phyloP scores from a whole-genome alignment of 2,113 vertebrate genomes.

The Brachypteracias leptosomus region DNA sequence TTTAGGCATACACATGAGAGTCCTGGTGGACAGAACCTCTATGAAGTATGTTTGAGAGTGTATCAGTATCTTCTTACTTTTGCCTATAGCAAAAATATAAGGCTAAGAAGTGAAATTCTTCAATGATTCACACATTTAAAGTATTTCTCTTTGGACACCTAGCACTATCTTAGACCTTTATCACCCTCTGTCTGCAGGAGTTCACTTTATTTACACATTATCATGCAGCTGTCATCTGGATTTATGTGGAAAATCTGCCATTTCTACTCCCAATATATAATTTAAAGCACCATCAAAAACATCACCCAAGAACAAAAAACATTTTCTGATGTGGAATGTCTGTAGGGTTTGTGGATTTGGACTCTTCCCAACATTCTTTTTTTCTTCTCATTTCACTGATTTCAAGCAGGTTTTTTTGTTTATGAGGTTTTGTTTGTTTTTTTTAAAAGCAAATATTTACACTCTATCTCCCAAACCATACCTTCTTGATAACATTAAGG shows the following conservation, averaged over 20 bases:
- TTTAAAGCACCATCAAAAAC: background rate
- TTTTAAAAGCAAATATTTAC: background rate
- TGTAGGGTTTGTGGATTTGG: background rate
- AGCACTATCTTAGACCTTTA: background rate
- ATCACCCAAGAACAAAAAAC: background rate
- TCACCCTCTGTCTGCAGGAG: background rate
- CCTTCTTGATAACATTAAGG: background rate
- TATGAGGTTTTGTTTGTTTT: background rate
- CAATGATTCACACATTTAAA: background rate
- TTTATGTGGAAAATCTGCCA: background rate
- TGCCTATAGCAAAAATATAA: background rate
- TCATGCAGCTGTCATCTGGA: background rate
- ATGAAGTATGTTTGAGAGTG: fast-evolving
- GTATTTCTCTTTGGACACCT: background rate
- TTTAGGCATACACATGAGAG: background rate
- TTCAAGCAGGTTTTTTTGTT: background rate
- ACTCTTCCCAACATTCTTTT: background rate
- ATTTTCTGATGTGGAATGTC: background rate
- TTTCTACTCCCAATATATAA: background rate
- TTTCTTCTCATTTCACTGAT: background rate
- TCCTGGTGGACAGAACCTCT: background rate
- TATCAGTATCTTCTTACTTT: background rate
- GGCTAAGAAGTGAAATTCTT: background rate
- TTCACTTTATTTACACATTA: background rate
- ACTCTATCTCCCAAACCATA: background rate